Evolutionary conservation across 2,113 vertebrate species (phyloP), one percentile per base, ranked within the genome.

Genomic region (Centropus unirufus): DNA sequence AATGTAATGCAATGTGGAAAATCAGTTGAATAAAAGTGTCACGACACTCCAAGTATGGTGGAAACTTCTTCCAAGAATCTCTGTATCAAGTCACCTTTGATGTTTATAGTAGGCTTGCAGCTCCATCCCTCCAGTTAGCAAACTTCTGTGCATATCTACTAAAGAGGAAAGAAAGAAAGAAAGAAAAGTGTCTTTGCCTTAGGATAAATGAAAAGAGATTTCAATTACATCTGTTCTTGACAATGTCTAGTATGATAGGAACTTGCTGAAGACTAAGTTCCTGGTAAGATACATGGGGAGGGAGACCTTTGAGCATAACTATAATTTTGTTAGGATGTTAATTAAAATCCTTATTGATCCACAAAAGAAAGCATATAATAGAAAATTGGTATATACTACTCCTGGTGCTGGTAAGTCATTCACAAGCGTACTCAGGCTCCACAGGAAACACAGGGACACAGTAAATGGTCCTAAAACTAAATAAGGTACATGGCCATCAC

Each of bases 51-150:
- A 95, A 95, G 78, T 51, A 96, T 83, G 90, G 90, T 59, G 61
- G 69, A 95, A 96, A 88, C 83, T 83, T 94, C 85, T 96, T 96
- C 96, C 86, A 94, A 95, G 83, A 94, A 90, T 91, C 29, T 74
- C 70, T 90, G 76, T 89, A 93, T 86, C 92, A 81, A 96, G 86
- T 90, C 73, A 83, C 39, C 75, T 96, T 95, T 97, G 87, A 96
- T 95, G 94, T 79, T 96, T 94, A 93, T 73, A 96, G 87, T 58
- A 89, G 49, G 83, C 74, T 95, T 93, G 47, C 46, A 85, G 90
- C 30, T 95, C 90, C 84, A 84, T 88, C 78, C 68, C 87, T 92
- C 68, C 73, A 87, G 59, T 90, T 96, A 92, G 73, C 62, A 96
- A 94, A 94, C 76, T 92, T 95, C 85, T 84, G 91, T 91, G 69